Evolutionary conservation across 2,797 vertebrate genomes (phyloP), one percentile per base, ranked within the genome.

Genomic region (Prunella strophiata): DNA sequence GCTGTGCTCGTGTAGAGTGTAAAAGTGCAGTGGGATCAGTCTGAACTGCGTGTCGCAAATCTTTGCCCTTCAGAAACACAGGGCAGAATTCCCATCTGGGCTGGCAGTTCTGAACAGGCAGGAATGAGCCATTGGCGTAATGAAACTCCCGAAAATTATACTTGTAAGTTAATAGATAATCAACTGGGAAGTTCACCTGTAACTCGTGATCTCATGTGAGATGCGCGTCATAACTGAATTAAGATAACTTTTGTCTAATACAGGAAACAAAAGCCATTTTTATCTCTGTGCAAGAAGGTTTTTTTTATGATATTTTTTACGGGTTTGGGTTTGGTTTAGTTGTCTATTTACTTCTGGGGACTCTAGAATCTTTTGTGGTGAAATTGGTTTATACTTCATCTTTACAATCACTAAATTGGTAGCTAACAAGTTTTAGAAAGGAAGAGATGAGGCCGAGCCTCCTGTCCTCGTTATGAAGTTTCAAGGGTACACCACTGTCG

Each of bases 391-490:
- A 8, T 18, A 29, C 9, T 11, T 43, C 23, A 29, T 82, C n/a
- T 57, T 55, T 40, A 16, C 16, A 38, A 11, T 65, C 27, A 13
- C 17, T 65, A 23, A 40, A 30, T n/a, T 43, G n/a, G 17, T n/a
- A 38, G 21, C n/a, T 29, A 71, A 42, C 10, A 22, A 11, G 11
- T n/a, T 45, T 78, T 61, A 22, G 38, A 54, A 67, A 74, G 21
- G 23, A 50, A 38, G 16, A 45, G 30, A 11, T 30, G 73, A 40
- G 16, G 13, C 16, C n/a, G 73, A 40, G 16, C 15, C 16, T 89
- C 30, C 13, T 30, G 4, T 42, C 26, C 17, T 70, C 0, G 0
- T 27, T 47, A 18, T 0, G 3, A 38, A 63, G 23, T 72, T 88
- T 73, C 52, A 48, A 45, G 72, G 23, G 29, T 15, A 27, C 30